Base-by-base conservation (phyloP, 2,113 vertebrate genomes). In the Centropus bengalensis region DNA sequence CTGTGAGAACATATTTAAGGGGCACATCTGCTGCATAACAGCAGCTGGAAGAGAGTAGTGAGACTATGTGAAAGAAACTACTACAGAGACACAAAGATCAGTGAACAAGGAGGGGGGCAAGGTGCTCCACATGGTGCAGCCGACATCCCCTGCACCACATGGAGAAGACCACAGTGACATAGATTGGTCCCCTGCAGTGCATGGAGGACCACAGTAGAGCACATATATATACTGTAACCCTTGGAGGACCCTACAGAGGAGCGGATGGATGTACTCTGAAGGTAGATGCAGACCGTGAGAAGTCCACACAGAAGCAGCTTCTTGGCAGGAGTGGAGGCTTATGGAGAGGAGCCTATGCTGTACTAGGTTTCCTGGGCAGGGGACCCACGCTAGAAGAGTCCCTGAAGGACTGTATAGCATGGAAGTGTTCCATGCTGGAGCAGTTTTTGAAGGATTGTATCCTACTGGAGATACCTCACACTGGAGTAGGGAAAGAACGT, bases 401-500 rank as follows among this genome's bases (percentile, higher is more conserved):
- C 20, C 47, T 36, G 33, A 58, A 93, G 16, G 2, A n/a, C 7
- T 58, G 5, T 9, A 56, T 6, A 5, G 36, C 0, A 0, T 33
- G 6, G 22, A 20, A 76, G 67, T 22, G 24, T 38, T 7, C 1
- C 9, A 59, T 1, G 0, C 4, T 40, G 21, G 28, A 70, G 30
- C 19, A n/a, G 6, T 88, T 54, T 6, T 1, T 27, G 21, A 55
- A 69, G 19, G 32, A 51, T 24, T 88, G 7, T 45, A 32, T 78
- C 3, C 17, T 14, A 32, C 9, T 5, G 4, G 28, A 60, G 5
- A 5, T 5, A 66, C 6, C 14, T 14, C 12, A 60, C 2, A 20
- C 1, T 45, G 6, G 21, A 28, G 10, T 12, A 52, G 45, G 6
- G 12, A 19, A 60, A 15, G 12, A 54, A 6, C 28, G 11, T 28